Evolutionary conservation across 2,888 invertebrate genomes (phyloP).

Genomic region (Ectemnius lituratus): DNA sequence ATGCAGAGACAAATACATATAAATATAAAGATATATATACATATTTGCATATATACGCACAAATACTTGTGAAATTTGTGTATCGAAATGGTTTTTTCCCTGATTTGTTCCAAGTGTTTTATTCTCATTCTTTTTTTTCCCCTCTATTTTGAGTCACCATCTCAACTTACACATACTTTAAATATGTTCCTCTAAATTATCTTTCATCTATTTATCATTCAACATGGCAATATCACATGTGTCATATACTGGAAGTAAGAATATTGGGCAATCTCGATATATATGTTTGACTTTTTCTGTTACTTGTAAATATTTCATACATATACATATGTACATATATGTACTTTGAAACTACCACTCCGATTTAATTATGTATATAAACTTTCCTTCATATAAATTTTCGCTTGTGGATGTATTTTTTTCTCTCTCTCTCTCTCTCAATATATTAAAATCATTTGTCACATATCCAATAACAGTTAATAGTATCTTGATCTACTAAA

Average conservation of each 20-base stretch:
- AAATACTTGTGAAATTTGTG: too few species aligned
- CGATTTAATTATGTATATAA: neutral
- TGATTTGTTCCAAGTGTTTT: conserved; percentile 27
- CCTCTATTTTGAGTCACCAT: conserved; percentile 39
- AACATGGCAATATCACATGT: conserved; percentile 52
- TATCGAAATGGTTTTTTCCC: conserved; percentile 4
- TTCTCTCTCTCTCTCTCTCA: too few species aligned
- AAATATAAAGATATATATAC: too few species aligned
- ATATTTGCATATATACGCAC: conserved; percentile 26
- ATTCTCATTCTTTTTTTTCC: conserved; percentile 32
- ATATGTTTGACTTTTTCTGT: conserved; percentile 23
- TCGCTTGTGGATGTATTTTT: too few species aligned
- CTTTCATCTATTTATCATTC: conserved; percentile 33
- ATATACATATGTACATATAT: conserved; percentile 21
- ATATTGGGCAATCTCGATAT: conserved; percentile 42
- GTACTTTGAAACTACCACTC: neutral
- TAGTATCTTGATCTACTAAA: too few species aligned
- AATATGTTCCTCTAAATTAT: conserved; percentile 32
- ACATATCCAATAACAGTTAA: too few species aligned
- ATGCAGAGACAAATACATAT: too few species aligned
- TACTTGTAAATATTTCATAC: neutral
- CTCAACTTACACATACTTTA: conserved; percentile 16
- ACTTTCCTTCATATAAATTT: conserved; percentile 4
- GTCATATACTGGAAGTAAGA: conserved; percentile 50
- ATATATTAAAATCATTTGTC: too few species aligned